A percentile compares a stretch with the other conserved stretches of the same genome.
These are phyloP conservation scores for Nycteola revayana DNA, from an alignment of 2,888 invertebrate genomes.

Conservation along the genomic window DNA sequence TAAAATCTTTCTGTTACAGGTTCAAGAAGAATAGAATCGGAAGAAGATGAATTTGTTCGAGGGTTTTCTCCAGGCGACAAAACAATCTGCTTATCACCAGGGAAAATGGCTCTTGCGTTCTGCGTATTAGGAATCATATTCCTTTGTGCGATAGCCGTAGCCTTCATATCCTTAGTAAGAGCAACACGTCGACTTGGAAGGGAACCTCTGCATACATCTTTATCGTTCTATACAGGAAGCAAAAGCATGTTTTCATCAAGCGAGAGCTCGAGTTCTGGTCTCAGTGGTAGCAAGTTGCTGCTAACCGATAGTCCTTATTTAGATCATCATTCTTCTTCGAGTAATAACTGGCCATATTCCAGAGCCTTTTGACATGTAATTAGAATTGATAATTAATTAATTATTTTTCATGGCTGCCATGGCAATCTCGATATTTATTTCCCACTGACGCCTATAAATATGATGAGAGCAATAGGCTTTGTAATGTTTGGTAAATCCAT, in stretches of 20 bases:
- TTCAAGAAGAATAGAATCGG: constrained; percentile 68
- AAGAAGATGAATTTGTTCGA: constrained; percentile 63
- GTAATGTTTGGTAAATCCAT: too few relatives aligned
- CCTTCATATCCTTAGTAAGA: constrained; percentile 85
- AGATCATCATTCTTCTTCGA: constrained; percentile 79
- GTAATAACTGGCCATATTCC: constrained; percentile 78
- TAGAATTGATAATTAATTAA: too few relatives aligned
- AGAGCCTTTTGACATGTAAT: constrained; percentile 54
- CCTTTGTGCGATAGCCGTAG: constrained; percentile 86
- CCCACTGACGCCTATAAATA: too few relatives aligned
- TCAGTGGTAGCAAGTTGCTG: constrained; percentile 82
- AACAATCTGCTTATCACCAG: constrained; percentile 87
- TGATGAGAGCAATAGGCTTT: too few relatives aligned
- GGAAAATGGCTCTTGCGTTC: constrained; percentile 89
- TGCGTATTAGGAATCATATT: constrained; percentile 88
- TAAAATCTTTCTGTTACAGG: constrained; percentile 55
- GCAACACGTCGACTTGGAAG: constrained; percentile 78
- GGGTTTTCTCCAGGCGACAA: constrained; percentile 82
- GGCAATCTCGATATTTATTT: too few relatives aligned
- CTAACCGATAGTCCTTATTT: constrained; percentile 83
- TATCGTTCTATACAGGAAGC: constrained; percentile 81
- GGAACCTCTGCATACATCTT: constrained; percentile 76
- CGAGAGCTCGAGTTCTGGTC: constrained; percentile 82
- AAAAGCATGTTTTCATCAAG: constrained; percentile 84
- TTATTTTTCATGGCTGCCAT: too few relatives aligned